Evolutionary conservation across 2,888 invertebrate species (phyloP), one percentile per base, ranked within the genome.

Genomic region (Drosophila nr. fundita): DNA sequence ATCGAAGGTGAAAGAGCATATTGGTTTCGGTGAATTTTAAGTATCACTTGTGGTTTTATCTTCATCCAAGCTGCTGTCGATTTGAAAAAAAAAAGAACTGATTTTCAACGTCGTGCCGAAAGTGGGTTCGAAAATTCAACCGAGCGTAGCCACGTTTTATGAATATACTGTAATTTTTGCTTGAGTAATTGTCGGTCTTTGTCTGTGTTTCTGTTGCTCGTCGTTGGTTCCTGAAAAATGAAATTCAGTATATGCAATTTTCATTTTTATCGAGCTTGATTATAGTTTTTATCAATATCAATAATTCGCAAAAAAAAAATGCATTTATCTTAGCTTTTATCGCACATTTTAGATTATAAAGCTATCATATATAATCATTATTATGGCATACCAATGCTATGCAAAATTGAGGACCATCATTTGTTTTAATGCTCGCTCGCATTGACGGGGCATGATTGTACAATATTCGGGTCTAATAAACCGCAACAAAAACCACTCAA

Each of bases 391-490:
- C 27, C 36, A 45, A 4, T 32, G 54, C 48, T 59, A 55, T 34
- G 49, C 58, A 68, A 75, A 74, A 59, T 49, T 63, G 13, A 29
- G 50, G 54, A 7, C 8, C 21, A 29, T 49, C 57, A 61, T 73
- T 76, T 73, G 53, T 38, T 54, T 64, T 61, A 76, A 76, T 78
- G 77, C 73, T 49, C 24, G 21, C 30, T 65, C 49, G 36, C 50
- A 55, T 71, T 73, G 54, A 65, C 54, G 63, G 68, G 30, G 63
- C 24, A 45, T 73, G 63, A 73, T 65, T 78, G 52, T 59, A 69
- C 78, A 61, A 77, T 66, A 69, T 78, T 45, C 21, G 8, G 69
- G 58, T 59, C 62, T 74, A 70, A 74, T 74, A 71, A 79, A 66
- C 67, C 71, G 42, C 76, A 68, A 54, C 30, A 54, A 52, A 64